Percentiles rank a stretch among this genome's conserved stretches.
Evolutionary conservation across 2,888 invertebrate species (phyloP).

Genomic region (Electrophaes corylata): DNA sequence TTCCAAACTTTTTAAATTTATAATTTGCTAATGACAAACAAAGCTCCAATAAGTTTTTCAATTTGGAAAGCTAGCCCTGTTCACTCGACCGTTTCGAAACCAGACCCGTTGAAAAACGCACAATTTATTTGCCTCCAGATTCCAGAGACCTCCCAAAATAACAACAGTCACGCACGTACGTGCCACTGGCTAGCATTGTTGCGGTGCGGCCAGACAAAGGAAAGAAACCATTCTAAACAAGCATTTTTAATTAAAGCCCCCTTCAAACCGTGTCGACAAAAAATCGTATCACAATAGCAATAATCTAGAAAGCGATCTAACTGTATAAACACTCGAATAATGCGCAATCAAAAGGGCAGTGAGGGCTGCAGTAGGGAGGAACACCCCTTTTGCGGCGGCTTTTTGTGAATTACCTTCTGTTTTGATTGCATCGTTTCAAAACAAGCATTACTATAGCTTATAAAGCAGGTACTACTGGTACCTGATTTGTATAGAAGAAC

Average conservation of each 20-base stretch:
- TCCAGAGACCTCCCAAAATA: conserved; percentile 5
- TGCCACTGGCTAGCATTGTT: conserved; percentile 14
- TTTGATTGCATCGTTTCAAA: conserved; percentile 68
- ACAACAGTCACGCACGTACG: conserved; percentile 8
- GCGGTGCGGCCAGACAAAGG: conserved; percentile 40
- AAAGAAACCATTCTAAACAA: conserved; percentile 64
- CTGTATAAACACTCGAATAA: conserved; percentile 83
- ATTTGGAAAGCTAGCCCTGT: conserved; percentile 35
- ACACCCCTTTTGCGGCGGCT: conserved; percentile 49
- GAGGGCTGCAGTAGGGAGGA: conserved; percentile 58
- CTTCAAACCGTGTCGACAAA: conserved; percentile 71
- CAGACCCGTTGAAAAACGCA: not conserved
- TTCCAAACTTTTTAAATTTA: conserved; percentile 46
- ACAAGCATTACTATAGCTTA: conserved; percentile 38
- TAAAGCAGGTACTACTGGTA: conserved; percentile 19
- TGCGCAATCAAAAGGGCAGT: conserved; percentile 83
- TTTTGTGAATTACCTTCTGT: conserved; percentile 64
- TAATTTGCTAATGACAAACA: conserved; percentile 44
- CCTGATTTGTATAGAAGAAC: no score
- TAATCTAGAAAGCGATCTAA: conserved; percentile 83
- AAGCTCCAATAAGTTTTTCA: conserved; percentile 37
- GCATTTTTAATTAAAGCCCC: conserved; percentile 81
- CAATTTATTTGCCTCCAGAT: conserved; percentile 12
- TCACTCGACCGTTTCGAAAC: conserved; percentile 19
- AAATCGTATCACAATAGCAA: conserved; percentile 80